Evolutionary conservation across 2,888 invertebrate genomes (phyloP).

Genomic region (Stenodera caucasica): DNA sequence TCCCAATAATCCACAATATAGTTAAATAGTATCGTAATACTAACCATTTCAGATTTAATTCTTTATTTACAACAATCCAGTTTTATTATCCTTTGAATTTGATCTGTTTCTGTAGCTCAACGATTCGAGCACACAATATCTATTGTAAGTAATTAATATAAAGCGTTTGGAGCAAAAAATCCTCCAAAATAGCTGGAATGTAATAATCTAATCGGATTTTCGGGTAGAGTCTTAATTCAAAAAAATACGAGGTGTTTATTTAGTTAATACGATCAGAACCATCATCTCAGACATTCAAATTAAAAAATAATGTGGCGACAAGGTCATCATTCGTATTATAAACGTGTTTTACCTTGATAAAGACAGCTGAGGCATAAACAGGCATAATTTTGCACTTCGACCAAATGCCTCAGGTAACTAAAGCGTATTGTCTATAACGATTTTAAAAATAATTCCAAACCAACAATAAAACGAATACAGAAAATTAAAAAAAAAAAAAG

Average conservation of each 20-base stretch:
- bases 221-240: not conserved
- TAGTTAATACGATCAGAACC: constrained; percentile 19
- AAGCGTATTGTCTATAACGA: constrained; percentile 23
- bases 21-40: constrained; percentile 21
- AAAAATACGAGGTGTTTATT: constrained; percentile 19
- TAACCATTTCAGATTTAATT: constrained; percentile 22
- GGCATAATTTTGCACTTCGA: constrained; percentile 28
- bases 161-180: constrained; percentile 33
- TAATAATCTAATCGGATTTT: constrained; percentile 21
- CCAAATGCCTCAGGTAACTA: constrained; percentile 19
- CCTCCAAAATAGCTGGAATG: constrained; percentile 13
- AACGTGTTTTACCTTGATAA: constrained; percentile 28
- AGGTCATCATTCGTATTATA: constrained; percentile 27
- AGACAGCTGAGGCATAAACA: constrained; percentile 25
- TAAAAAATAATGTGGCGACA: constrained; percentile 23
- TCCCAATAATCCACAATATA: constrained; percentile 15
- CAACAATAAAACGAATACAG: not conserved
- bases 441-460: constrained; percentile 19
- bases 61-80: constrained; percentile 30
- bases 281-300: constrained; percentile 19
- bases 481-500: not conserved
- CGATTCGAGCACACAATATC: too few relatives aligned
- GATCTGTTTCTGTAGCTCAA: constrained; percentile 24
- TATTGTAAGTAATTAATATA: too few relatives aligned
- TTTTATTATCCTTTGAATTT: constrained; percentile 28